A percentile compares a stretch with the other conserved stretches of the same genome.
Conservation (phyloP, 1,140 invertebrate species). For the Atopsyche davidsoni region DNA sequence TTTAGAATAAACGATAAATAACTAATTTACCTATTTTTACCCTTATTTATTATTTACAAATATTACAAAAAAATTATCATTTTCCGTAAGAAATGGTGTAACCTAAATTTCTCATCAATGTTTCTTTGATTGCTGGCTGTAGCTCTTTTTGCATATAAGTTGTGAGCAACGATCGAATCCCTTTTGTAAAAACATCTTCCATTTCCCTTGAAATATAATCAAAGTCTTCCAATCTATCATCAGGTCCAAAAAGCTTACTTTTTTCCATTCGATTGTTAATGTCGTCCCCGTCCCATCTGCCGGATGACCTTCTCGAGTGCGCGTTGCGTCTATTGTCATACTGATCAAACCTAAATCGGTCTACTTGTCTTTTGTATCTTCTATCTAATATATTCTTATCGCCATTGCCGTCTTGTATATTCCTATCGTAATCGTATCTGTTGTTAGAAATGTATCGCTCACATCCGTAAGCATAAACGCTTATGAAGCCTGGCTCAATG, state of each 20-base stretch:
- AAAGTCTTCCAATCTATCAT: constrained; percentile 47
- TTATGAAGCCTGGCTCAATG: constrained; percentile 73
- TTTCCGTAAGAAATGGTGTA: constrained; percentile 75
- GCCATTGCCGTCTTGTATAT: constrained; percentile 34
- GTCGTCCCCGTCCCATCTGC: constrained; percentile 40
- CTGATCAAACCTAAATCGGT: constrained; percentile 40
- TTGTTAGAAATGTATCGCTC: constrained; percentile 44
- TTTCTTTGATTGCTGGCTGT: constrained; percentile 77
- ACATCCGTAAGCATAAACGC: constrained; percentile 77
- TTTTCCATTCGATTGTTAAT: constrained; percentile 34
- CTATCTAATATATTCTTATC: constrained; percentile 43
- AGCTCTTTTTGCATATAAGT: constrained; percentile 76
- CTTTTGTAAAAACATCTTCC: constrained; percentile 75
- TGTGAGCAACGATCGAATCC: constrained; percentile 69
- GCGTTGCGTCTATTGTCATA: constrained; percentile 31
- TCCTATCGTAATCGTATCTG: constrained; percentile 30
- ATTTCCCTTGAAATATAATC: constrained; percentile 68
- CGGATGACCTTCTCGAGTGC: constrained; percentile 39
- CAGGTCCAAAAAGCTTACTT: constrained; percentile 42
- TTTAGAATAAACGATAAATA: too few relatives aligned
- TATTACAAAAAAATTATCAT: too few relatives aligned
- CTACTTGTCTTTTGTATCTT: constrained; percentile 37
- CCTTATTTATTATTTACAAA: too few relatives aligned
- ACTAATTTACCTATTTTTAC: too few relatives aligned
- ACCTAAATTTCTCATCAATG: constrained; percentile 76